Conservation (phyloP, 2,113 vertebrate genomes). For the Condylura cristata region DNA sequence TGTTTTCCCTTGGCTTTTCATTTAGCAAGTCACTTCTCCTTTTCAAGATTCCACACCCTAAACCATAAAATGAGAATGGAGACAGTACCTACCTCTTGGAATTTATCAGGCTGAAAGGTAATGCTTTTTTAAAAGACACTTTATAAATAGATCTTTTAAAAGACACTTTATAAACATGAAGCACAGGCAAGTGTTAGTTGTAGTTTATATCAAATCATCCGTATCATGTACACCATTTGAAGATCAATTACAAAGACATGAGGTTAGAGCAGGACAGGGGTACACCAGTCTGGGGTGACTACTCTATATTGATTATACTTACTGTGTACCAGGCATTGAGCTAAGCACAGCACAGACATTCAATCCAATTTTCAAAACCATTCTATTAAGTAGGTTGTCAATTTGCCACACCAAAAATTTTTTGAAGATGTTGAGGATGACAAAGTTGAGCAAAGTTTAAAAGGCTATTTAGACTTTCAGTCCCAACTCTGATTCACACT, state of each 20-base stretch:
- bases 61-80: slow-evolving; percentile 6
- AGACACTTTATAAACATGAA: not conserved
- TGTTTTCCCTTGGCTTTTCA: not conserved
- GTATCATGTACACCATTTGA: not conserved
- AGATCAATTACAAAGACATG: not conserved
- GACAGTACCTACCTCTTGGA: not conserved
- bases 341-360: not conserved
- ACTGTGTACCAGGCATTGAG: not conserved
- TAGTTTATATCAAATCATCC: not conserved
- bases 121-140: not conserved
- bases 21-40: not conserved
- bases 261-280: not conserved
- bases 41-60: not conserved
- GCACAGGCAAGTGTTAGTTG: not conserved
- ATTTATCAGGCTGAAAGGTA: not conserved
- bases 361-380: slow-evolving; percentile 26
- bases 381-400: not conserved
- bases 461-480: not conserved
- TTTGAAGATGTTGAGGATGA: not conserved
- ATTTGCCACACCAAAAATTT: not conserved
- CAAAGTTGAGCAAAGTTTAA: not conserved
- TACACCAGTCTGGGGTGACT: not conserved
- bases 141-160: not conserved
- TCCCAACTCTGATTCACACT: not conserved
- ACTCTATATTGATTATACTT: not conserved